These are phyloP conservation scores for Julus scandinavius DNA, from an alignment of 2,888 invertebrate genomes.

Conservation along the genomic window DNA sequence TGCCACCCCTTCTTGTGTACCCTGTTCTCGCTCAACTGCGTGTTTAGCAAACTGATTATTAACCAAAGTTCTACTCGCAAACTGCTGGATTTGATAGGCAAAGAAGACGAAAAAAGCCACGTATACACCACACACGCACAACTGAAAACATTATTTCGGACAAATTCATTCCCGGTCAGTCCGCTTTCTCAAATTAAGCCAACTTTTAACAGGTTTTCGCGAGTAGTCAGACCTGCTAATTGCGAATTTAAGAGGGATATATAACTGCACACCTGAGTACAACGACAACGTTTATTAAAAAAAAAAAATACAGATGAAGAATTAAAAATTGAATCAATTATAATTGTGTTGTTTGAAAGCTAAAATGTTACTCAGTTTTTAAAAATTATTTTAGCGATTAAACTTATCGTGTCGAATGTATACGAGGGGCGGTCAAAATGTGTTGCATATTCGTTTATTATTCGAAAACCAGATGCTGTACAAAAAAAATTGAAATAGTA, in stretches of 20 bases:
- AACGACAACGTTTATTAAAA: not conserved
- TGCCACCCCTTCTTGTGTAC: not conserved
- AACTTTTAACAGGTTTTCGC: not conserved
- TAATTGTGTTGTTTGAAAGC: no score
- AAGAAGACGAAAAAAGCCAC: constrained; percentile 4
- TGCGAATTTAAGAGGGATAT: not conserved
- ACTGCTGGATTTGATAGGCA: not conserved
- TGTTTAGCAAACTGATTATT: constrained; percentile 29
- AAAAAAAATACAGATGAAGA: not conserved
- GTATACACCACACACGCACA: not conserved
- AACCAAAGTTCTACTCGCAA: not conserved
- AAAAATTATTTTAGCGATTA: no score
- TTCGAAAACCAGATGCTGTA: no score
- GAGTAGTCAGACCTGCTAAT: constrained; percentile 4
- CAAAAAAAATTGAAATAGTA: no score
- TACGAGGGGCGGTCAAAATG: no score
- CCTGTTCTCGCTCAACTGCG: constrained; percentile 10
- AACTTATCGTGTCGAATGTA: no score
- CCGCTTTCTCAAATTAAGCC: not conserved
- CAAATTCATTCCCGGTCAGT: constrained; percentile 28
- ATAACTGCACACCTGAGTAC: not conserved
- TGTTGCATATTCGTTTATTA: no score
- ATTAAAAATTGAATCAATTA: not conserved
- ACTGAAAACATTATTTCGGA: not conserved
- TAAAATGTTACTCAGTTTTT: no score